Evolutionary conservation across 2,797 vertebrate species (phyloP), one percentile per base, ranked within the genome.

Genomic region (Mus spretus): DNA sequence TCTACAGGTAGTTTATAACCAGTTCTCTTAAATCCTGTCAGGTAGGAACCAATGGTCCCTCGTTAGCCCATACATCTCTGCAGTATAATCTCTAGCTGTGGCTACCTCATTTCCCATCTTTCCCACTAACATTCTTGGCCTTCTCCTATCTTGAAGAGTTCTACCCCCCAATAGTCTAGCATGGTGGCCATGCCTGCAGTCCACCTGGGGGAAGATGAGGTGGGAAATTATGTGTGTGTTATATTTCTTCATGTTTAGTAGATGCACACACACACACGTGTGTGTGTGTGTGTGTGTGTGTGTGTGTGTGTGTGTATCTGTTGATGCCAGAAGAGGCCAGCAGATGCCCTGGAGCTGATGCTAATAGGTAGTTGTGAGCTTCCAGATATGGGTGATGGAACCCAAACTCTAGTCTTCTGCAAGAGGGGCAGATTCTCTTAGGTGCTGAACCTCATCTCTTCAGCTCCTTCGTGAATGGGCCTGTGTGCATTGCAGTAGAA

Each of bases 61-160:
- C 90, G 31, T 94, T 40, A 96, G 59, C 47, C 59, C 24, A 31
- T 80, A 78, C 72, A 90, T 92, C 75, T 83, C 65, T 31, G 57
- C 89, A 61, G 63, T 74, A 75, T 24, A 63, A 44, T 44, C 50
- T 93, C 34, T 44, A 81, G 74, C 34, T 47, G 17, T 92, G 65
- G 40, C 86, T 88, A 92, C 24, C 57, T 78, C 81, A 70, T 87
- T 14, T 67, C 4, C 63, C 87, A 34, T 90, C 37, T 72, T 93
- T 91, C 67, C 70, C 26, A 90, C n/a, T 67, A 94, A 65, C 10
- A 22, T 80, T 20, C 82, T 74, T 90, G 26, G 67, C 86, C 28
- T 94, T 95, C 70, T 89, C 57, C 63, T 91, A 22, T 93, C n/a
- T 93, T 83, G 14, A 82, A 70, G 59, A 91, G 19, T 67, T 63